Evolutionary conservation across 2,113 vertebrate species (phyloP), one percentile per base, ranked within the genome.

Genomic region (Indicator maculatus): DNA sequence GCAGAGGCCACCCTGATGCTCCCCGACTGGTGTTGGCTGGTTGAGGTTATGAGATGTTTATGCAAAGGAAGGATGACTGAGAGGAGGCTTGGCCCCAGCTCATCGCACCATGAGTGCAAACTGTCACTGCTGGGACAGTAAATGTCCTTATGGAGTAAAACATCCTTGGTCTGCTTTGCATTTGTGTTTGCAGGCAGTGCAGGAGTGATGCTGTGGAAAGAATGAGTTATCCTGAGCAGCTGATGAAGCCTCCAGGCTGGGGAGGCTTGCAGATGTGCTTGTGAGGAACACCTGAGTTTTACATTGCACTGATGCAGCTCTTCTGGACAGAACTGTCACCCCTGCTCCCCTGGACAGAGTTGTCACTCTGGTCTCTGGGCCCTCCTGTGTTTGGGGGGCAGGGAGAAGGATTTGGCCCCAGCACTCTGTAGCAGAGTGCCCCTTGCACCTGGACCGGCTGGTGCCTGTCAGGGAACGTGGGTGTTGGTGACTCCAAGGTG

Each of bases 21-120:
- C 67, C 72, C 76, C 44, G 4, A 77, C 90, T 71, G 41, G 16
- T 17, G 91, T 85, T n/a, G 63, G 52, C 70, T 67, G 6, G 2
- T 91, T 93, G 74, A 76, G 89, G 91, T 95, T 93, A 71, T 76
- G 93, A 20, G 64, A 12, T 69, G 65, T 93, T 93, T 94, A 56
- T 80, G 53, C 75, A 33, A 55, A 69, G 71, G 39, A 41, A 33
- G 30, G 31, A 76, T 78, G 81, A 80, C 82, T 80, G 47, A 88
- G 89, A 44, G 33, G 15, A 83, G 78, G 77, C 38, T 70, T 79
- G 70, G 75, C 80, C 67, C 65, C 61, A 5, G 36, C 85, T 92
- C 80, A 59, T 82, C 67, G 60, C 52, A 38, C 12, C 5, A 11
- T 1, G 0, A 44, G 73, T 80, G 71, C 41, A 33, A 8, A 69